Conservation (phyloP, 2,797 vertebrate species). For the Hoplostethus mediterraneus region DNA sequence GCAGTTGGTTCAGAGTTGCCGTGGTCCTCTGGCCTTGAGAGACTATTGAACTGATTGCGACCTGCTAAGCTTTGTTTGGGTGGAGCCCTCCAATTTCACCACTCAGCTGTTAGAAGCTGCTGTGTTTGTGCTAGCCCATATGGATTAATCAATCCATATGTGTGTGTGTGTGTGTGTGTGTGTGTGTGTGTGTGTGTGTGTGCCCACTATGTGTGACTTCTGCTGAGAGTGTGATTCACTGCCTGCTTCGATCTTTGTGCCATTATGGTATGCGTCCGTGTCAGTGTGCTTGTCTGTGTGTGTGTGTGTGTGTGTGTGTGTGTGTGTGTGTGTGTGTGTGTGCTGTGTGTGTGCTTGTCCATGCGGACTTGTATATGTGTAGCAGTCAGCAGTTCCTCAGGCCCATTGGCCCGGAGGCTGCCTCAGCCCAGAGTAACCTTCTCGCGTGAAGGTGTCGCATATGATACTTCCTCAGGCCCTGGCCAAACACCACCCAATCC, state of each 20-base stretch:
- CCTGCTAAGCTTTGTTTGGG: conserved; percentile 76
- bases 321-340: too few species aligned
- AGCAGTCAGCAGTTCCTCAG: conserved; percentile 61
- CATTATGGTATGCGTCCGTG: conserved; percentile 40
- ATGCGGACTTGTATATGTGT: conserved; percentile 33
- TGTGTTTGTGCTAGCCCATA: conserved; percentile 63
- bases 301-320: conserved; percentile 7
- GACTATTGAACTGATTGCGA: conserved; percentile 60
- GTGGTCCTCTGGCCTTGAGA: conserved; percentile 7
- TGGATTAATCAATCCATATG: conserved; percentile 71
- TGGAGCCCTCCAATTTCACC: conserved; percentile 63
- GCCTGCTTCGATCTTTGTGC: conserved; percentile 40
- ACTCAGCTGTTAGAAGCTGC: conserved; percentile 67
- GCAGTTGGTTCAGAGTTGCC: conserved; percentile 14
- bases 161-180: conserved; percentile 51
- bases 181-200: conserved; percentile 22
- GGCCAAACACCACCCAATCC: conserved; percentile 84
- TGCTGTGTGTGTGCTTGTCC: conserved; percentile 19
- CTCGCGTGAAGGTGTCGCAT: conserved; percentile 81
- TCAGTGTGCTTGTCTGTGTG: background rate
- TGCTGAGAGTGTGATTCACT: conserved; percentile 52
- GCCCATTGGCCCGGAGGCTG: conserved; percentile 63
- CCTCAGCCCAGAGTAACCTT: conserved; percentile 76
- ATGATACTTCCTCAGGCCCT: conserved; percentile 85
- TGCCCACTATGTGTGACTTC: conserved; percentile 26